Base-by-base conservation (phyloP, 2,888 invertebrate genomes). In the Timema cristinae region DNA sequence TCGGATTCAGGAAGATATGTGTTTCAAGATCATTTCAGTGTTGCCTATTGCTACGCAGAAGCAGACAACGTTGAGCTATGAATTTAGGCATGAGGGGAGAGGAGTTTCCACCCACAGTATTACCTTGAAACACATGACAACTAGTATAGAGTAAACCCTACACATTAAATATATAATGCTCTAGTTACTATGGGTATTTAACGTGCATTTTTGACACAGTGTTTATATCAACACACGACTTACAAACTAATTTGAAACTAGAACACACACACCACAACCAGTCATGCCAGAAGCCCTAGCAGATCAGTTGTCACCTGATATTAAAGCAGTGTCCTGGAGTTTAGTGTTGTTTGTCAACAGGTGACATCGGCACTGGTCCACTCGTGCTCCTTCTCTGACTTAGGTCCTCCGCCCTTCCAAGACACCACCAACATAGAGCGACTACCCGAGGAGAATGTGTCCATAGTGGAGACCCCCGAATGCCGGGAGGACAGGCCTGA, bases 361-460 rank as follows among this genome's bases (percentile, higher is more conserved):
- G 83, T 87, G 52, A 92, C 91, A 52, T 89, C 92, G 66, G 93
- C 90, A 7, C 82, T 92, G 75, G 84, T 94, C 69, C 93, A 93
- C 82, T 89, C 91, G 7, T 83, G 79, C 52, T 80, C 54, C 16
- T 51, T 61, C 10, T 50, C 67, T 7, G 63, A 51, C 68, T 66
- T 66, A 10, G 76, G 75, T 70, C n/a, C 81, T 77, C 75, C 77
- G 77, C 74, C 82, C 70, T 84, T 85, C 77, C 84, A 87, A 63
- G 88, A 88, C 73, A 85, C 86, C 73, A 84, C 86, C 13, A 84
- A 84, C 47, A 88, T 88, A 16, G 93, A 94, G 82, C 85, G 91
- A 74, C 84, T 93, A 59, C 94, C 94, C 2, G 91, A 92, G 78
- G 94, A 93, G 81, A 92, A 94, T 79, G 93, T 94, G 9, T 90